Conservation (phyloP, 2,113 vertebrate species). For the Rhea americana region DNA sequence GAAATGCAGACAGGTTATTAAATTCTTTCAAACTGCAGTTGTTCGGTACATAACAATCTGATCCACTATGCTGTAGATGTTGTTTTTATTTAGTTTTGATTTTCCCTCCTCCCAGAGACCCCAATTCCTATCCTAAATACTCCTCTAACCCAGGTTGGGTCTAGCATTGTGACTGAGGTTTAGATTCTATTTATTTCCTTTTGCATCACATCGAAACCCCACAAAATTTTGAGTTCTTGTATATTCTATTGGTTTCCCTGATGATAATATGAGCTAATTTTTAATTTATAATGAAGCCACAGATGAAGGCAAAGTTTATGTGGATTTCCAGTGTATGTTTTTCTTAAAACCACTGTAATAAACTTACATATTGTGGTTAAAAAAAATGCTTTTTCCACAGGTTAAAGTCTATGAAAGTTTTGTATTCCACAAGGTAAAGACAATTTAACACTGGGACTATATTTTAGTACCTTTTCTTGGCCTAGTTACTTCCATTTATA, state of each 20-base stretch:
- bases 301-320: not conserved
- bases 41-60: not conserved
- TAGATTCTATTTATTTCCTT: not conserved
- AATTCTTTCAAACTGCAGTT: not conserved
- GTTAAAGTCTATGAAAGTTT: not conserved
- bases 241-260: not conserved
- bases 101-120: not conserved
- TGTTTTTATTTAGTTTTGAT: not conserved
- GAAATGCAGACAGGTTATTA: not conserved
- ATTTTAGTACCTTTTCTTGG: not conserved
- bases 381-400: rapidly evolving
- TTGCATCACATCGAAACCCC: not conserved
- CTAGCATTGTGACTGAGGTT: not conserved
- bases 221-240: not conserved
- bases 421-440: not conserved
- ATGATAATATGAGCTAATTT: not conserved
- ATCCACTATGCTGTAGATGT: too few relatives aligned
- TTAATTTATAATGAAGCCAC: not conserved
- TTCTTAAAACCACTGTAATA: not conserved
- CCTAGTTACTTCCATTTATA: not conserved
- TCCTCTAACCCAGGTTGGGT: not conserved
- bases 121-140: rapidly evolving
- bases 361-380: not conserved
- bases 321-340: rapidly evolving
- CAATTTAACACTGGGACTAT: not conserved